These are phyloP conservation scores for Crenuchus spilurus DNA, from an alignment of 2,797 vertebrate genomes.

Conservation along the genomic window DNA sequence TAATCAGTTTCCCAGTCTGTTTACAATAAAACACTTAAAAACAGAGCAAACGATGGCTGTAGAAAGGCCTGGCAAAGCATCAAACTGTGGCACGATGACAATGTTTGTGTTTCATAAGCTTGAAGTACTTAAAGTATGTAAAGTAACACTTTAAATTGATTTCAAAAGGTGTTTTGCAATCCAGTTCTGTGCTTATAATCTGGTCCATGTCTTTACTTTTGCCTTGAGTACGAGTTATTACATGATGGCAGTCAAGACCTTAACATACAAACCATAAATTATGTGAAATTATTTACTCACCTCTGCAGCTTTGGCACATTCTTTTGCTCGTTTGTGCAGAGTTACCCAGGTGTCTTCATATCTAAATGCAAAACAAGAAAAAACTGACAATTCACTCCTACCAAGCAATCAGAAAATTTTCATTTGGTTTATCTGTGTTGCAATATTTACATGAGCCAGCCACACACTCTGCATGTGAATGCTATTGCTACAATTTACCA, in stretches of 20 bases:
- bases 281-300: conserved; percentile 65
- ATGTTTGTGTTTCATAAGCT: background rate
- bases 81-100: background rate
- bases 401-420: too few relatives aligned
- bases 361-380: conserved; percentile 64
- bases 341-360: conserved; percentile 94
- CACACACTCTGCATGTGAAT: too few relatives aligned
- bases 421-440: background rate
- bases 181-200: too few relatives aligned
- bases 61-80: background rate
- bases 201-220: background rate
- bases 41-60: background rate
- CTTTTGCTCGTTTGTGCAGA: conserved; percentile 90
- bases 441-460: too few relatives aligned
- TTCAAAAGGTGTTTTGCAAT: too few relatives aligned
- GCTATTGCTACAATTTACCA: too few relatives aligned
- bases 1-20: background rate
- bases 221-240: too few relatives aligned
- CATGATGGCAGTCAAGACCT: background rate
- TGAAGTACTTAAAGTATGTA: too few relatives aligned
- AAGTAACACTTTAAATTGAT: too few relatives aligned
- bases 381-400: background rate
- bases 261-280: background rate
- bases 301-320: conserved; percentile 88
- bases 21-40: background rate